These are phyloP conservation scores for Syngnathus scovelli DNA, from an alignment of 2,113 vertebrate species.

Conservation along the genomic window DNA sequence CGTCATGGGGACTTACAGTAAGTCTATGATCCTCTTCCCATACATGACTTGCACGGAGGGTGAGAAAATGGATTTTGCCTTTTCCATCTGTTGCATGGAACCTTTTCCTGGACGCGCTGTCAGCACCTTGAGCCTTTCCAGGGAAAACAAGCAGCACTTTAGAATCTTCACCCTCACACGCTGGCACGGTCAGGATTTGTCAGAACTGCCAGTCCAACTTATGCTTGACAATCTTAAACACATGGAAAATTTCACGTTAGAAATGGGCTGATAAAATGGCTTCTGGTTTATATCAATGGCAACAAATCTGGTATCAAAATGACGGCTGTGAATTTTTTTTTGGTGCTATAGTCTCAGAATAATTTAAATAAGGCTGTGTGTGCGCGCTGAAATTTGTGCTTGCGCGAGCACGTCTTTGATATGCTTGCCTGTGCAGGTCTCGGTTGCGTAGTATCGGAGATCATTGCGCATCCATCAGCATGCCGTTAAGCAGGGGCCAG, in stretches of 20 bases:
- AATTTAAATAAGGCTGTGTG: neutral
- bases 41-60: conserved; percentile 20
- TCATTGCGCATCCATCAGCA: conserved; percentile 67
- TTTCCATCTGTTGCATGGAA: conserved; percentile 55
- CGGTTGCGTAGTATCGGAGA: conserved; percentile 53
- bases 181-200: conserved; percentile 36
- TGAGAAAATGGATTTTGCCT: conserved; percentile 7
- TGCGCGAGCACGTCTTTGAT: conserved; percentile 30
- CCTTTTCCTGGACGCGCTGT: conserved; percentile 54
- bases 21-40: conserved; percentile 39
- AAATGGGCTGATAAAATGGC: conserved; percentile 16
- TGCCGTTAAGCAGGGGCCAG: conserved; percentile 59
- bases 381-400: conserved; percentile 10
- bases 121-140: conserved; percentile 47
- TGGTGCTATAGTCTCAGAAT: too few species aligned
- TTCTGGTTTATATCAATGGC: conserved; percentile 9
- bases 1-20: conserved; percentile 31
- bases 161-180: conserved; percentile 37
- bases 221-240: conserved; percentile 16
- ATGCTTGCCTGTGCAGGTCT: conserved; percentile 34
- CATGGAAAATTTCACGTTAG: conserved; percentile 32
- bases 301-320: neutral
- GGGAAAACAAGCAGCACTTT: conserved; percentile 51
- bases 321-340: too few species aligned
- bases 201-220: conserved; percentile 29